Evolutionary conservation across 2,113 vertebrate species (phyloP).

Genomic region (Illadopsis cleaveri): DNA sequence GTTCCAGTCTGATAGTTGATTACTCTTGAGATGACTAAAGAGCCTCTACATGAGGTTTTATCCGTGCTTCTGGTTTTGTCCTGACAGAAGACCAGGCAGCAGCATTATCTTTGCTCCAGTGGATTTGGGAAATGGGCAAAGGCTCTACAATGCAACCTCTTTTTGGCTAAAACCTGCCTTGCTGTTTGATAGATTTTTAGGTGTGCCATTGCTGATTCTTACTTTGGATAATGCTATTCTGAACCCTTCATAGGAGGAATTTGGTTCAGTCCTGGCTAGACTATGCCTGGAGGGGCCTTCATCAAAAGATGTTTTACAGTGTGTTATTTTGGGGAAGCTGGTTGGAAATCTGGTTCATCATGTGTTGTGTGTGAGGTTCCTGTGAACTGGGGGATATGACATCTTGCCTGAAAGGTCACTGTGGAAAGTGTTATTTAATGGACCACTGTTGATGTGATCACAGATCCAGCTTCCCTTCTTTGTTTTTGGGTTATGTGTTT

Average conservation of each 20-base stretch:
- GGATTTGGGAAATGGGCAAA: not conserved
- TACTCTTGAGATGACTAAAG: not conserved
- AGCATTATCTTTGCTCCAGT: not conserved
- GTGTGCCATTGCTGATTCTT: not conserved
- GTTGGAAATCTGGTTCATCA: not conserved
- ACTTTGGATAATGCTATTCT: not conserved
- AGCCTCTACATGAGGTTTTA: not conserved
- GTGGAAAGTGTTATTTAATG: not conserved
- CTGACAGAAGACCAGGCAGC: not conserved
- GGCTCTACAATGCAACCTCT: not conserved
- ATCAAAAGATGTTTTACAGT: not conserved
- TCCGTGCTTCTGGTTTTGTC: not conserved
- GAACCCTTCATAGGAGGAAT: not conserved
- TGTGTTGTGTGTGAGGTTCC: not conserved
- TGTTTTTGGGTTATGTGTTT: not conserved
- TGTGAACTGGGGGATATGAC: not conserved
- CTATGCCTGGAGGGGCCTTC: not conserved
- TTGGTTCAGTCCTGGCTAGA: not conserved
- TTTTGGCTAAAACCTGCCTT: not conserved
- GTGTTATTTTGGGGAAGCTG: not conserved
- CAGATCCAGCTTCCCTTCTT: not conserved
- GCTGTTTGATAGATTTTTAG: not conserved
- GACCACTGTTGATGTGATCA: not conserved
- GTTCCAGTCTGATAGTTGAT: not conserved
- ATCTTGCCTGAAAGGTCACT: constrained; percentile 5